Conservation (phyloP, 2,888 invertebrate genomes). For the Zelleria hepariella region DNA sequence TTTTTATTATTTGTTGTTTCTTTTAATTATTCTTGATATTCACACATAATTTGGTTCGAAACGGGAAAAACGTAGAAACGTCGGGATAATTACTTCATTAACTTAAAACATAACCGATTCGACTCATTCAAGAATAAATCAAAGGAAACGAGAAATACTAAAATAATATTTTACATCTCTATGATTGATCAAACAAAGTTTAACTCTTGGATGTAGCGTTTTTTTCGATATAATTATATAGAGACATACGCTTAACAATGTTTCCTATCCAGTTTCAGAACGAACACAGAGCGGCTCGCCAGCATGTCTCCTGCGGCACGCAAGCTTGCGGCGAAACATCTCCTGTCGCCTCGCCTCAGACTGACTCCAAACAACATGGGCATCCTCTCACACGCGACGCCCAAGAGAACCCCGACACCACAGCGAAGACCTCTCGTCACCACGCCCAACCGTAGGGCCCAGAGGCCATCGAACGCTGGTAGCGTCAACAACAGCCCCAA, state of each 20-base stretch:
- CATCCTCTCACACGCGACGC: constrained; percentile 32
- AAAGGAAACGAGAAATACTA: no score
- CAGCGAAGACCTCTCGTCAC: constrained; percentile 32
- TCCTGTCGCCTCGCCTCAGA: constrained; percentile 55
- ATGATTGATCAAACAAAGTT: no score
- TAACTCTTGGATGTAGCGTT: no score
- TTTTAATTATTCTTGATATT: no score
- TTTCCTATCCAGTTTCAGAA: constrained; percentile 48
- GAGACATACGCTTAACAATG: background rate
- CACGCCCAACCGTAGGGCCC: constrained; percentile 26
- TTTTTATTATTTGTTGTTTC: no score
- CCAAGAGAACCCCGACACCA: constrained; percentile 25
- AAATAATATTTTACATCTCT: no score
- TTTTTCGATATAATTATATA: no score
- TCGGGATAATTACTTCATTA: no score
- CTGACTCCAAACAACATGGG: constrained; percentile 55
- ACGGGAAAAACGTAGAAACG: no score
- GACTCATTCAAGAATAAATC: no score
- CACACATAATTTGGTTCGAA: no score
- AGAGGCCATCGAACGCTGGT: constrained; percentile 14
- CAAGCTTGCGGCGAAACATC: constrained; percentile 80
- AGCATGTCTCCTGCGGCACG: constrained; percentile 97
- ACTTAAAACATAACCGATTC: no score
- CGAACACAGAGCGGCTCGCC: constrained; percentile 84
- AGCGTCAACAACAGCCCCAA: constrained; percentile 17